Evolutionary conservation across 37 sponge, comb jelly and placozoan species (phyloP).

Genomic region (Dysidea cf. avara): DNA sequence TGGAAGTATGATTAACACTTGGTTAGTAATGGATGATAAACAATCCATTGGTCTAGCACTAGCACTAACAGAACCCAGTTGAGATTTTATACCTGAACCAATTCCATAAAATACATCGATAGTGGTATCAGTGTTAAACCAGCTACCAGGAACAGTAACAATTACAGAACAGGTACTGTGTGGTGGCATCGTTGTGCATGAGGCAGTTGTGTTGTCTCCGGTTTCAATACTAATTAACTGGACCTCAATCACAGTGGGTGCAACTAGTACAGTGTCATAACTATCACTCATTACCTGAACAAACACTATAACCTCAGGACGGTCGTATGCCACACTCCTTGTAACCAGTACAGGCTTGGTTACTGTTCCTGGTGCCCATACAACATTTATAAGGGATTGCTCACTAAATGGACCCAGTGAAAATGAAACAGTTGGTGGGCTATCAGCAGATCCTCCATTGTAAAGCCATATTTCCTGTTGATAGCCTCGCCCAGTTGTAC

Average conservation of each 20-base stretch:
- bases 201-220: neutral
- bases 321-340: slow-evolving; percentile 29
- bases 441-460: slow-evolving; percentile 9
- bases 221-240: neutral
- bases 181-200: slow-evolving; percentile 32
- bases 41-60: too few relatives aligned
- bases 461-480: slow-evolving; percentile 65
- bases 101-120: too few relatives aligned
- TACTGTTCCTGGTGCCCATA: slow-evolving; percentile 5
- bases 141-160: slow-evolving; percentile 19
- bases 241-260: slow-evolving; percentile 36
- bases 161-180: slow-evolving; percentile 35
- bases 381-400: slow-evolving; percentile 4
- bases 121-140: slow-evolving; percentile 14
- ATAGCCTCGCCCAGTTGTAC: slow-evolving; percentile 32
- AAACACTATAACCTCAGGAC: slow-evolving; percentile 40
- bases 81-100: too few relatives aligned
- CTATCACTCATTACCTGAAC: slow-evolving; percentile 42
- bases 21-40: too few relatives aligned
- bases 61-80: too few relatives aligned
- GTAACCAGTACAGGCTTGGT: slow-evolving; percentile 27
- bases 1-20: too few relatives aligned
- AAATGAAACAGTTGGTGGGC: slow-evolving; percentile 13
- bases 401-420: slow-evolving; percentile 35
- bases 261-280: slow-evolving; percentile 26